Base-by-base conservation (phyloP, 2,113 vertebrate genomes). In the Hippotragus niger region DNA sequence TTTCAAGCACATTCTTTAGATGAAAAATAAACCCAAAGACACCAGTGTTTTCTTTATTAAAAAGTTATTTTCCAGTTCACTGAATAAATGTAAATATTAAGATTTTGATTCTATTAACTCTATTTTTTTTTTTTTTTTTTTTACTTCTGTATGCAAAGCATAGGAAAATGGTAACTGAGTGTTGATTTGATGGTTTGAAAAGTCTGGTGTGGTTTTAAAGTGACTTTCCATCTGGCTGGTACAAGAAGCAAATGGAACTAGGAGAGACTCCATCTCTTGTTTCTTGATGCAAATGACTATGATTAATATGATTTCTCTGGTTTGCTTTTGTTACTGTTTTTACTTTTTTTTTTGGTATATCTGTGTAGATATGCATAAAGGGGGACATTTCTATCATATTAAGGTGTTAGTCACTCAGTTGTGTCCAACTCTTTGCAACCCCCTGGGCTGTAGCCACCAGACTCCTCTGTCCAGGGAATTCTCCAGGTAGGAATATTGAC, bases 21-120 rank as follows among this genome's bases (percentile, higher is more conserved):
- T 13, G 67, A 40, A 27, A 76, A 90, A 88, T 96, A 58, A 67
- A 94, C 43, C 23, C 74, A 94, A 94, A 90, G 36, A 23, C 2
- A 88, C 19, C 78, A 86, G 13, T 91, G 25, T 43, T 96, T 91
- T 95, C 40, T 93, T 97, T 93, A 95, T 93, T 95, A 50, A 96
- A 47, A 55, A 31, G 7, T 80, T 93, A 87, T 91, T 96, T 93
- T 97, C n/a, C 36, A 76, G 40, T 85, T 97, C 47, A 93, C 5
- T 81, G 87, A 80, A 93, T 60, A 90, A 58, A 95, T 94, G 17
- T 52, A 84, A 96, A 85, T 91, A 86, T 91, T 93, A 93, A 88
- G 12, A 74, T 86, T 96, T 97, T 47, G n/a, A 31, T 76, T 92
- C 80, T 95, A 88, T 97, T 87, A 87, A 91, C 3, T 84, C 16